These are phyloP conservation scores for Limosa lapponica DNA, from an alignment of 2,797 vertebrate genomes.

Conservation along the genomic window DNA sequence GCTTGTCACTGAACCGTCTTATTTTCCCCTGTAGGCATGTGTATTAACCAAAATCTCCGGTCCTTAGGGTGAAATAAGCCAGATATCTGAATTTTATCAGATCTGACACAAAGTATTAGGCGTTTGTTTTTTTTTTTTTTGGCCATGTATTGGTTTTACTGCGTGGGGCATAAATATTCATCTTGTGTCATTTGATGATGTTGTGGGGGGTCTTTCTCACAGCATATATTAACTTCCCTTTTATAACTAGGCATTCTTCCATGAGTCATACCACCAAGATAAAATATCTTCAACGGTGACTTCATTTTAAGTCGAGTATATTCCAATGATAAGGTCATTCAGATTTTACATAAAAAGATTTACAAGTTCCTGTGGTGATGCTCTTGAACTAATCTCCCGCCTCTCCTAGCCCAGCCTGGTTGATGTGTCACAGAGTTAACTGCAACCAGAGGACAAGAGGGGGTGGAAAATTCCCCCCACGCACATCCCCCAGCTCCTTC, in stretches of 20 bases:
- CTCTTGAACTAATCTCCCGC: not conserved
- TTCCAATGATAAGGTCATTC: conserved; percentile 6
- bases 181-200: not conserved
- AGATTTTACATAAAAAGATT: not conserved
- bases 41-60: not conserved
- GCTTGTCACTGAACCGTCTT: not conserved
- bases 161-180: not conserved
- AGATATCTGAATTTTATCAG: not conserved
- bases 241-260: conserved; percentile 10
- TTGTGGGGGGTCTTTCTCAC: not conserved
- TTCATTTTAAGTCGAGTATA: conserved; percentile 9
- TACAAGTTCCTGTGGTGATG: not conserved
- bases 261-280: conserved; percentile 8
- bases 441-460: not conserved
- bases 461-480: not conserved
- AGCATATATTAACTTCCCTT: not conserved
- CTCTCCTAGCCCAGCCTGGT: not conserved
- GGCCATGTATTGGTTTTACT: not conserved
- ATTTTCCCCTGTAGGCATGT: not conserved
- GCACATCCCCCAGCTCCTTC: not conserved
- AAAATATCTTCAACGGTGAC: not conserved
- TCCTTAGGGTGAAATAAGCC: not conserved
- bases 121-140: not conserved
- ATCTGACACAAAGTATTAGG: not conserved
- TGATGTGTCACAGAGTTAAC: conserved; percentile 1